phyloP scores from a whole-genome alignment of 2,888 invertebrate species.

The Dichetophora obliterata region DNA sequence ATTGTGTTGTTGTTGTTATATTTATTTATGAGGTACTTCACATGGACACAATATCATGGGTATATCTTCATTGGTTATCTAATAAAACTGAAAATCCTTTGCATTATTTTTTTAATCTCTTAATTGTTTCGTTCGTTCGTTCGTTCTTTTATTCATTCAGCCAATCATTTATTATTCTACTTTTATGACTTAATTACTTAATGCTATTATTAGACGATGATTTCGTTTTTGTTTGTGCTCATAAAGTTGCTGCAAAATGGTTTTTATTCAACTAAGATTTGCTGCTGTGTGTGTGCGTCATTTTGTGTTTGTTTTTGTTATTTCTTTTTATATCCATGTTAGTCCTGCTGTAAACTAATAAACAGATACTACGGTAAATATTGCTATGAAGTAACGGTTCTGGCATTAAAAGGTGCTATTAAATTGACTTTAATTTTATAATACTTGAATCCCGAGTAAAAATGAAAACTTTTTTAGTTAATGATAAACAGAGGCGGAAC shows the following conservation, averaged over 20 bases:
- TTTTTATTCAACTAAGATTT: not conserved
- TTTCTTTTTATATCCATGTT: not conserved
- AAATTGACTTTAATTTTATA: too few relatives aligned
- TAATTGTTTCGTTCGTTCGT: not conserved
- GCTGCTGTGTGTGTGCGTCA: not conserved
- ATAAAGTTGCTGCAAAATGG: slow-evolving; percentile 23
- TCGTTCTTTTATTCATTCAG: not conserved
- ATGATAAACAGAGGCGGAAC: too few relatives aligned
- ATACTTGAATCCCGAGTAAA: too few relatives aligned
- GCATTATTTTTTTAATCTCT: not conserved
- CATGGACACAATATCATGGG: not conserved
- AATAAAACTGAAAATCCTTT: not conserved
- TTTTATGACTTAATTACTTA: slow-evolving; percentile 38
- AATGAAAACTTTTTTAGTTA: too few relatives aligned
- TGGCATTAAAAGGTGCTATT: too few relatives aligned
- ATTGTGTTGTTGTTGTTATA: not conserved
- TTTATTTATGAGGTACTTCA: not conserved
- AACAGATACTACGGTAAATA: not conserved
- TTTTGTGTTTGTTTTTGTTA: not conserved
- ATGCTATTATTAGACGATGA: slow-evolving; percentile 30
- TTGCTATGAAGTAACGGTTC: not conserved
- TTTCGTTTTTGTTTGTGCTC: slow-evolving; percentile 14
- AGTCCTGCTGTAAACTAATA: slow-evolving; percentile 1
- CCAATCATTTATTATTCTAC: slow-evolving; percentile 2
- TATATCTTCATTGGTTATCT: not conserved